These are phyloP conservation scores for Ips typographus DNA, from an alignment of 1,140 invertebrate species.

Conservation along the genomic window DNA sequence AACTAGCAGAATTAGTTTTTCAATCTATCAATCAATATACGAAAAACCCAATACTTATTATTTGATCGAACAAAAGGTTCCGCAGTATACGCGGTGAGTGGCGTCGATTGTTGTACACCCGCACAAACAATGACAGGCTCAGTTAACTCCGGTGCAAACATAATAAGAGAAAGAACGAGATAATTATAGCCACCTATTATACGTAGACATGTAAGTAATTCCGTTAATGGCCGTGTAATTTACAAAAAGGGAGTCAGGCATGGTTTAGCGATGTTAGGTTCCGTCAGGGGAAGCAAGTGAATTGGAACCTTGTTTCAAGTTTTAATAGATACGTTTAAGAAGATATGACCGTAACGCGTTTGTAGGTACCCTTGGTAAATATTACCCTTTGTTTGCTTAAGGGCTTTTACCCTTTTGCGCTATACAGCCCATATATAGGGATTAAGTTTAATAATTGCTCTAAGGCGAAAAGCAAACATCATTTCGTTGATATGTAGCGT, in stretches of 20 bases:
- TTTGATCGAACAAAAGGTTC: too few species aligned
- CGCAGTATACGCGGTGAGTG: background rate
- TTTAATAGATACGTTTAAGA: too few species aligned
- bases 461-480: background rate
- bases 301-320: too few species aligned
- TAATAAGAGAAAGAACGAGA: slow-evolving; percentile 4
- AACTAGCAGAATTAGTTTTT: background rate
- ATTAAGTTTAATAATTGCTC: background rate
- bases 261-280: too few species aligned
- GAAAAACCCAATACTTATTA: background rate
- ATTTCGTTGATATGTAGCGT: background rate
- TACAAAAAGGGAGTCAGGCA: background rate
- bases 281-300: too few species aligned
- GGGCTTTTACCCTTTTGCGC: slow-evolving; percentile 6
- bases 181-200: background rate
- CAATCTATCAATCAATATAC: slow-evolving; percentile 7
- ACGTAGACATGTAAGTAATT: background rate
- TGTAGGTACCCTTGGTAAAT: too few species aligned
- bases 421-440: background rate
- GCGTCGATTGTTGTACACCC: slow-evolving; percentile 1
- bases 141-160: background rate
- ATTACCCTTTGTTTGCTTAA: background rate
- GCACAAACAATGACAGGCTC: slow-evolving; percentile 1
- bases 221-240: background rate
- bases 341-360: too few species aligned